Percentiles rank a stretch among this genome's conserved stretches.
These are phyloP conservation scores for Oophaga sylvatica DNA, from an alignment of 2,797 vertebrate genomes.

Conservation along the genomic window DNA sequence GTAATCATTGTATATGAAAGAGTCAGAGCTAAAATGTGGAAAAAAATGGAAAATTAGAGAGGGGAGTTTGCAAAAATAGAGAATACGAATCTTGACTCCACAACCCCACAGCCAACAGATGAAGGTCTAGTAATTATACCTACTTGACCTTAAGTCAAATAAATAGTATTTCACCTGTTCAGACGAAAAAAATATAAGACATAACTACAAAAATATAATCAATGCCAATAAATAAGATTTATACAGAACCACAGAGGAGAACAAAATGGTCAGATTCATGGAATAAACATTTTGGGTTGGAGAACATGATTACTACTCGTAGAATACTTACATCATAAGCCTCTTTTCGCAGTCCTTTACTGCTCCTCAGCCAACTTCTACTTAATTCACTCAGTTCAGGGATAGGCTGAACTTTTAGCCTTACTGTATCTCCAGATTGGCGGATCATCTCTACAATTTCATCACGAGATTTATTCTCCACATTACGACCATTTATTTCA, in stretches of 20 bases:
- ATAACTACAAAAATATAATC: neutral
- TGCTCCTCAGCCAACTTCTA: constrained; percentile 88
- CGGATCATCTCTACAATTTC: constrained; percentile 99
- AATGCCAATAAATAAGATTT: neutral
- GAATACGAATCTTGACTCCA: too few relatives aligned
- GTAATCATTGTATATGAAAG: too few relatives aligned
- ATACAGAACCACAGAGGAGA: too few relatives aligned
- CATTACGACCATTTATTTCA: constrained; percentile 91
- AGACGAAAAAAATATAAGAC: neutral
- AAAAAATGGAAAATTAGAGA: too few relatives aligned
- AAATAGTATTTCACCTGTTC: neutral
- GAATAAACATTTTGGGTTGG: neutral
- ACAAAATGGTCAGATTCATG: neutral
- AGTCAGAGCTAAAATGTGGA: too few relatives aligned
- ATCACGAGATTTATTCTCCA: constrained; percentile 92
- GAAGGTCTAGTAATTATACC: neutral
- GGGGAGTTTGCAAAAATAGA: too few relatives aligned
- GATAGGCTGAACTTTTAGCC: constrained; percentile 95
- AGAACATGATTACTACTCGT: neutral
- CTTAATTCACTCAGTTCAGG: constrained; percentile 95
- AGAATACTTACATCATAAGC: constrained; percentile 85
- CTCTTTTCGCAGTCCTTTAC: constrained; percentile 79
- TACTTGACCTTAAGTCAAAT: neutral
- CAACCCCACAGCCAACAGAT: too few relatives aligned
- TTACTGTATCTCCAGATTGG: constrained; percentile 91